Conservation (phyloP, 2,888 invertebrate species). For the Acronicta aceris region DNA sequence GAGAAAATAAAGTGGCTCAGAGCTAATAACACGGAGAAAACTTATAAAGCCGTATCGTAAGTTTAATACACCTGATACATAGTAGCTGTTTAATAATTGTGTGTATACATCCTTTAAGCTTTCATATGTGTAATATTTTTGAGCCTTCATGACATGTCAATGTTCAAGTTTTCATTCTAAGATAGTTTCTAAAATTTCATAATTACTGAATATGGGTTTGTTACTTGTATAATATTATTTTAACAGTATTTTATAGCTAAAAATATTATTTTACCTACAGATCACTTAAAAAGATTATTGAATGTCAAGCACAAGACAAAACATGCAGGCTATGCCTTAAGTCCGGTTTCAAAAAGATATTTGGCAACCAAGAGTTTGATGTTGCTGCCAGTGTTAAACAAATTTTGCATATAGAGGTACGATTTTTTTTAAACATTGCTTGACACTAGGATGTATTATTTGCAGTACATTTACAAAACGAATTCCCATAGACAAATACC, state of each 20-base stretch:
- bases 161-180: no score
- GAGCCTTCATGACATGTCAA: no score
- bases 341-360: conserved; percentile 54
- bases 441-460: no score
- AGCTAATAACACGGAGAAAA: conserved; percentile 49
- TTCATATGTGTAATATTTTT: no score
- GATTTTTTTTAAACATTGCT: background rate
- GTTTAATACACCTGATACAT: conserved; percentile 8
- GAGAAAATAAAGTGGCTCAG: conserved; percentile 57
- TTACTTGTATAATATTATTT: no score
- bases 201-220: background rate
- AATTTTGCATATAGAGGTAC: conserved; percentile 62
- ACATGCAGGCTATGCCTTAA: conserved; percentile 62
- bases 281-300: conserved; percentile 34
- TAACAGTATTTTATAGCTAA: no score
- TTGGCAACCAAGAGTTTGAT: conserved; percentile 48
- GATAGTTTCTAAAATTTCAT: no score
- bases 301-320: conserved; percentile 29
- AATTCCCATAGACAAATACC: no score
- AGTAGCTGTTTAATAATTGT: no score
- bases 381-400: conserved; percentile 46
- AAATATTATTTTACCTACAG: conserved; percentile 34
- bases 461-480: no score
- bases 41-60: conserved; percentile 32
- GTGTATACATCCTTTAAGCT: no score